Conservation (phyloP, 1,140 invertebrate species). For the Zaprionus taronus region DNA sequence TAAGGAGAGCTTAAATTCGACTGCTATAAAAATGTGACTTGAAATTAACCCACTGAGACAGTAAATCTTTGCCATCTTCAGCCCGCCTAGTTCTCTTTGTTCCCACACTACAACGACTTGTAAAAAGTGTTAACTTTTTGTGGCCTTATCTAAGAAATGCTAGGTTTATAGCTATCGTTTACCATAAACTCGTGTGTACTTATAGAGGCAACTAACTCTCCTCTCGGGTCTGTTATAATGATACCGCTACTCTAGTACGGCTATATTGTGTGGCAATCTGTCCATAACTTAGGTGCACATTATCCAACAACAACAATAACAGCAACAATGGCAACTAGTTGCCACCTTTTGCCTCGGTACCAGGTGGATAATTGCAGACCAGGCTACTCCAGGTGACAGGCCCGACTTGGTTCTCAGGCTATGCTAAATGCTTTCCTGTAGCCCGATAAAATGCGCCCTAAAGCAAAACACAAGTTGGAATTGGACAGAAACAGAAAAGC, state of each 20-base stretch:
- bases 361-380: slow-evolving; percentile 50
- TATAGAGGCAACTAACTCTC: slow-evolving; percentile 21
- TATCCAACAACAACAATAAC: slow-evolving; percentile 47
- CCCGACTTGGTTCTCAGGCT: slow-evolving; percentile 75
- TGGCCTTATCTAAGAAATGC: slow-evolving; percentile 11
- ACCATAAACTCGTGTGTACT: slow-evolving; percentile 13
- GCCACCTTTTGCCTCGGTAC: slow-evolving; percentile 68
- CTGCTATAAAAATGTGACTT: no score
- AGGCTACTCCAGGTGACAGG: slow-evolving; percentile 66
- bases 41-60: not conserved
- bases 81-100: not conserved
- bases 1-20: no score
- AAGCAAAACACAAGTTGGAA: not conserved
- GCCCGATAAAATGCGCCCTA: slow-evolving; percentile 15
- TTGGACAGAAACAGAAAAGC: slow-evolving; percentile 28
- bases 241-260: slow-evolving; percentile 44
- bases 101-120: not conserved
- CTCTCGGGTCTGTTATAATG: slow-evolving; percentile 21
- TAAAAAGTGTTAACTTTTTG: slow-evolving; percentile 1
- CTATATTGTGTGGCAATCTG: slow-evolving; percentile 64
- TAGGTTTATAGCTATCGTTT: slow-evolving; percentile 31
- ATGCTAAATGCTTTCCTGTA: slow-evolving; percentile 79
- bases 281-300: slow-evolving; percentile 69
- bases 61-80: not conserved
- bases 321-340: slow-evolving; percentile 36